These are phyloP conservation scores for Zhuqinia jingwanae DNA, from an alignment of 2,888 invertebrate species.

Conservation along the genomic window DNA sequence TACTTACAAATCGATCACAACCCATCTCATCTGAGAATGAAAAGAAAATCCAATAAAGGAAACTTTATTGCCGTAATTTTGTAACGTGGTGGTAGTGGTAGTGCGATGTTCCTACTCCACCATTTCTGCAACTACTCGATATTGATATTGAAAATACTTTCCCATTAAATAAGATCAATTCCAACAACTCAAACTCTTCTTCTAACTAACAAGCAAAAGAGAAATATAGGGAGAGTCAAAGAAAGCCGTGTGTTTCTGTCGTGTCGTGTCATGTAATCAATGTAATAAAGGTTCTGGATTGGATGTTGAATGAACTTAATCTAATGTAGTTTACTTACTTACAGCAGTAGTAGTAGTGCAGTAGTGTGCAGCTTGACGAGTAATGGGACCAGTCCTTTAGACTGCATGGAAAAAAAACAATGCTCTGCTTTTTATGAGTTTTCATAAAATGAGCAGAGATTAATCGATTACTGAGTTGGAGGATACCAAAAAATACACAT, in stretches of 20 bases:
- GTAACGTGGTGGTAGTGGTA: background rate
- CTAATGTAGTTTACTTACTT: no score
- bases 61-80: constrained; percentile 39
- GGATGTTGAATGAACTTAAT: no score
- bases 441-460: constrained; percentile 5
- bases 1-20: constrained; percentile 6
- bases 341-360: no score
- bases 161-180: constrained; percentile 36
- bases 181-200: background rate
- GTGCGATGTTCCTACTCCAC: background rate
- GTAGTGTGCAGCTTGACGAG: no score
- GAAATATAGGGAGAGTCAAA: background rate
- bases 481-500: background rate
- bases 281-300: background rate
- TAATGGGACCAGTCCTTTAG: background rate
- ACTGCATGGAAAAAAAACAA: background rate
- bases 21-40: constrained; percentile 22
- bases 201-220: background rate
- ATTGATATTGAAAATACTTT: background rate
- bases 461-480: background rate
- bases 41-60: constrained; percentile 42
- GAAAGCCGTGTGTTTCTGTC: background rate
- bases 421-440: background rate
- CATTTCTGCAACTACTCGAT: background rate
- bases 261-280: constrained; percentile 6